Evolutionary conservation across 2,113 vertebrate genomes (phyloP).

Genomic region (Oncorhynchus mykiss): DNA sequence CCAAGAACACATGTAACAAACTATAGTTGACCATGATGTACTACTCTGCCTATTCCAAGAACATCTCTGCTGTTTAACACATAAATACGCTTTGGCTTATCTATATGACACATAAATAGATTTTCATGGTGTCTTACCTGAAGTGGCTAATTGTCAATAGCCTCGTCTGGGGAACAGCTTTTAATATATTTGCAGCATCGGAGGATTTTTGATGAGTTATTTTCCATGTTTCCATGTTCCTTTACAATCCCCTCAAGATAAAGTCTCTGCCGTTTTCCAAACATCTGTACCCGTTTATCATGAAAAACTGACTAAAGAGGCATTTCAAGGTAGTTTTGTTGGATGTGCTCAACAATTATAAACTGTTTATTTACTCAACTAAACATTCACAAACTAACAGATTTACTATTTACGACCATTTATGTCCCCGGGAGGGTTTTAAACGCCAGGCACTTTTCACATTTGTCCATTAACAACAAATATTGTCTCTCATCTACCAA

Average conservation of each 20-base stretch:
- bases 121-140: not conserved
- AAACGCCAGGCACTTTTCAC: not conserved
- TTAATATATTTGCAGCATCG: constrained; percentile 23
- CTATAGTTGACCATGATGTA: not conserved
- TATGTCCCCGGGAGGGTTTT: too few relatives aligned
- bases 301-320: constrained; percentile 43
- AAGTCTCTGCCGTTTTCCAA: constrained; percentile 38
- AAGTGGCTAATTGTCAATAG: not conserved
- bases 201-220: constrained; percentile 27
- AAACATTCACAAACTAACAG: constrained; percentile 29
- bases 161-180: constrained; percentile 6
- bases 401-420: constrained; percentile 16
- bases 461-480: not conserved
- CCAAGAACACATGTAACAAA: not conserved
- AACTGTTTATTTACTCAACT: constrained; percentile 45
- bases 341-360: constrained; percentile 41
- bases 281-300: constrained; percentile 67
- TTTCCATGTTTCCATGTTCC: constrained; percentile 57
- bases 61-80: not conserved
- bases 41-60: not conserved
- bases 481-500: constrained; percentile 3
- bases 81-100: not conserved
- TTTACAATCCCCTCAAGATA: constrained; percentile 47
- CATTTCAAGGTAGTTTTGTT: constrained; percentile 44
- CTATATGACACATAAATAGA: not conserved